These are phyloP conservation scores for Pandemis heparana DNA, from an alignment of 2,888 invertebrate genomes.

Conservation along the genomic window DNA sequence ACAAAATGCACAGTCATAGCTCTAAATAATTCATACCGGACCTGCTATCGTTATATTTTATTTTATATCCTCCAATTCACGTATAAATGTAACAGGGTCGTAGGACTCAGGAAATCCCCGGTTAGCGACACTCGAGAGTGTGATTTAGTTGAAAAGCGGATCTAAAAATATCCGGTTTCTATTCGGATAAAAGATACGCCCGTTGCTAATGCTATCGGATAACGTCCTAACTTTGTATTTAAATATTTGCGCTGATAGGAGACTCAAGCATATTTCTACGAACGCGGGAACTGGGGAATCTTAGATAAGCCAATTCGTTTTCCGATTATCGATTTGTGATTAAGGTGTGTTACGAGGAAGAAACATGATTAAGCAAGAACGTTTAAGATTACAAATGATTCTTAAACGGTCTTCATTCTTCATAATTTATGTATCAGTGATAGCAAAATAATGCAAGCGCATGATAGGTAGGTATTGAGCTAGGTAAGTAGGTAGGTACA, in stretches of 20 bases:
- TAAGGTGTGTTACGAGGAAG: background rate
- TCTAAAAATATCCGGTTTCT: slow-evolving; percentile 28
- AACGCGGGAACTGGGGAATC: background rate
- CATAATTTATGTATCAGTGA: background rate
- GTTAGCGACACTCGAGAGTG: slow-evolving; percentile 25
- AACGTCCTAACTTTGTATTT: slow-evolving; percentile 5
- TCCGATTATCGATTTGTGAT: slow-evolving; percentile 15
- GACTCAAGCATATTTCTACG: background rate
- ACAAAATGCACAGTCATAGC: slow-evolving; percentile 8
- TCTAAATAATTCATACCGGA: slow-evolving; percentile 20
- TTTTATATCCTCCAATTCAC: slow-evolving; percentile 20
- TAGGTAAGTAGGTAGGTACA: too few species aligned
- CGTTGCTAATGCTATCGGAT: background rate
- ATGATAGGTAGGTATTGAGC: too few species aligned
- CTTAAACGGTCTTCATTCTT: background rate
- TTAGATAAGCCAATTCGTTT: background rate
- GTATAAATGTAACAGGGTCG: slow-evolving; percentile 13
- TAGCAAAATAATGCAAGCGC: background rate
- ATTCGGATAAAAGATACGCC: slow-evolving; percentile 35
- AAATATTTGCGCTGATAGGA: slow-evolving; percentile 20
- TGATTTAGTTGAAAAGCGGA: slow-evolving; percentile 37
- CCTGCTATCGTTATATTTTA: slow-evolving; percentile 9
- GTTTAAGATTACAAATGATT: background rate
- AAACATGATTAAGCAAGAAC: background rate
- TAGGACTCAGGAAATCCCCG: slow-evolving; percentile 35